phyloP scores from a whole-genome alignment of 2,113 vertebrate genomes.

The Oceanites oceanicus region DNA sequence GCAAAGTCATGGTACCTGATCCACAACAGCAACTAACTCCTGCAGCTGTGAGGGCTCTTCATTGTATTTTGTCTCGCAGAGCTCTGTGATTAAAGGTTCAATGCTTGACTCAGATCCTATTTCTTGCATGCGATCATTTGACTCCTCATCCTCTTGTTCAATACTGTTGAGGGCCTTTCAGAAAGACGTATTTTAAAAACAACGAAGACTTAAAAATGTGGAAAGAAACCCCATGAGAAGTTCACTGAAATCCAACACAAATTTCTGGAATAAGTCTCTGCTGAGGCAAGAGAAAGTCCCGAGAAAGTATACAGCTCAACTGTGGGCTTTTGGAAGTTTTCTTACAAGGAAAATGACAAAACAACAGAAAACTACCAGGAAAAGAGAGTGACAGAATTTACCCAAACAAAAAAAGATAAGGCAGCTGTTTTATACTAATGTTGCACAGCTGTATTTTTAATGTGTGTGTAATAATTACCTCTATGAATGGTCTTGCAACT shows the following conservation, averaged over 20 bases:
- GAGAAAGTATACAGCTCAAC: not conserved
- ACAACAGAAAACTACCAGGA: not conserved
- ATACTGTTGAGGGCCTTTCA: constrained; percentile 88
- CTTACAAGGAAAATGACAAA: not conserved
- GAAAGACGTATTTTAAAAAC: not conserved
- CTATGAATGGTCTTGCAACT: constrained; percentile 89
- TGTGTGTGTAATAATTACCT: constrained; percentile 49
- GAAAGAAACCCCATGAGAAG: not conserved
- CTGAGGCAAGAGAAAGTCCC: not conserved
- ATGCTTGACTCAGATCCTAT: constrained; percentile 9
- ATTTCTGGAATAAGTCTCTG: not conserved
- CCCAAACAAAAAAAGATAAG: not conserved
- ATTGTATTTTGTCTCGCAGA: constrained; percentile 46
- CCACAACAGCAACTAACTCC: constrained; percentile 86
- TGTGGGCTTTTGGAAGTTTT: not conserved
- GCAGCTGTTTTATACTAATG: not conserved
- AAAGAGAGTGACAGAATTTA: not conserved
- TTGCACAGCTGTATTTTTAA: not conserved
- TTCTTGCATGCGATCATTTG: not conserved
- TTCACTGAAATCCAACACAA: not conserved
- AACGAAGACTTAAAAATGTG: not conserved
- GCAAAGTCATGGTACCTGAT: constrained; percentile 77
- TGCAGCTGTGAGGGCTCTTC: constrained; percentile 82
- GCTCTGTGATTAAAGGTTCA: constrained; percentile 48
- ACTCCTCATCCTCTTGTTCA: constrained; percentile 71